Evolutionary conservation across 2,113 vertebrate genomes (phyloP).

Genomic region (Hypomesus transpacificus): DNA sequence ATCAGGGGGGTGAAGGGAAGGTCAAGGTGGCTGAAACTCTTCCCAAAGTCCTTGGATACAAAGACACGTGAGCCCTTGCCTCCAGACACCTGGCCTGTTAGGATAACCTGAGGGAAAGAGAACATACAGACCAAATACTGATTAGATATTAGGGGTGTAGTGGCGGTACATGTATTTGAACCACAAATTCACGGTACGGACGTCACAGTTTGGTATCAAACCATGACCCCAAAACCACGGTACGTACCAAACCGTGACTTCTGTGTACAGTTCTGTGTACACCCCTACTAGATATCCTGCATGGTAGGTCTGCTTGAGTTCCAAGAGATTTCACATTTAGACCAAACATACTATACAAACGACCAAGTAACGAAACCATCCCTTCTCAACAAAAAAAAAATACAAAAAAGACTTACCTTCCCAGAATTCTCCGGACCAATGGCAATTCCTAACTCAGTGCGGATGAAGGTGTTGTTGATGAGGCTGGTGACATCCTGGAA

Average conservation of each 20-base stretch:
- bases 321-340: too few species aligned
- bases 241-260: too few species aligned
- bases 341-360: too few species aligned
- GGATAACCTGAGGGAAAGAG: conserved; percentile 77
- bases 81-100: conserved; percentile 84
- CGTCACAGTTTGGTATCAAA: too few species aligned
- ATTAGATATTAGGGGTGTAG: background rate
- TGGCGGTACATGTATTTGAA: too few species aligned
- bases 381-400: background rate
- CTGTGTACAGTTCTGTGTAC: too few species aligned
- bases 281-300: too few species aligned
- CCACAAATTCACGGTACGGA: too few species aligned
- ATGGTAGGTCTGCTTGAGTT: too few species aligned
- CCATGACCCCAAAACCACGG: too few species aligned
- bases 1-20: conserved; percentile 85
- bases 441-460: conserved; percentile 88
- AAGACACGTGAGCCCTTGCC: conserved; percentile 78
- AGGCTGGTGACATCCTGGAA: conserved; percentile 64
- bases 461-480: conserved; percentile 70
- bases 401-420: conserved; percentile 72
- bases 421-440: conserved; percentile 89
- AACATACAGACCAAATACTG: conserved; percentile 12
- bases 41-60: conserved; percentile 80
- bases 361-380: too few species aligned
- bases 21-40: conserved; percentile 75